phyloP scores from a whole-genome alignment of 1,140 invertebrate species.

The Sycophila sp. region DNA sequence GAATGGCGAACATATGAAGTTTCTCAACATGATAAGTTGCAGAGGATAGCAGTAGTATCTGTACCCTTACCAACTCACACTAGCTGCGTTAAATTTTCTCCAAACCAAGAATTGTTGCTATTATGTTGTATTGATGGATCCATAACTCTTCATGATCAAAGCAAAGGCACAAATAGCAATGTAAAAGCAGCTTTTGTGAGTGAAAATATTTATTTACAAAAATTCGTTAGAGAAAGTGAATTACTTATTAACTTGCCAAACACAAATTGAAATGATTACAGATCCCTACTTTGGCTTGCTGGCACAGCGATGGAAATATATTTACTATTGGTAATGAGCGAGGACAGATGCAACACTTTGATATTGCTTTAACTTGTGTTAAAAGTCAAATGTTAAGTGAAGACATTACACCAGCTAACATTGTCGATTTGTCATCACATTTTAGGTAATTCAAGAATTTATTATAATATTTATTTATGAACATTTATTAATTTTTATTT shows the following conservation, averaged over 20 bases:
- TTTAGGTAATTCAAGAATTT: slow-evolving; percentile 68
- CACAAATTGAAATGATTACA: slow-evolving; percentile 50
- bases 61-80: slow-evolving; percentile 78
- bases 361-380: slow-evolving; percentile 75
- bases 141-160: slow-evolving; percentile 77
- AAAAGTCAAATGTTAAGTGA: slow-evolving; percentile 76
- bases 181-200: slow-evolving; percentile 75
- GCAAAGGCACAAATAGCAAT: slow-evolving; percentile 71
- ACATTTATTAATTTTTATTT: no score
- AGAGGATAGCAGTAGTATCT: slow-evolving; percentile 74
- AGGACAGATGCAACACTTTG: slow-evolving; percentile 82
- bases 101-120: slow-evolving; percentile 76
- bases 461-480: slow-evolving; percentile 19
- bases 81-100: slow-evolving; percentile 74
- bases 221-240: slow-evolving; percentile 7
- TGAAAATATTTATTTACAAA: slow-evolving; percentile 40
- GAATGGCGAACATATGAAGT: slow-evolving; percentile 80
- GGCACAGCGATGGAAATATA: slow-evolving; percentile 78
- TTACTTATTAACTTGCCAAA: no score
- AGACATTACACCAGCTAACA: slow-evolving; percentile 71
- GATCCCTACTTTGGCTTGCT: slow-evolving; percentile 77
- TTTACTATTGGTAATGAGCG: slow-evolving; percentile 76
- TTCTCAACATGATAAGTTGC: slow-evolving; percentile 72
- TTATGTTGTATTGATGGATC: slow-evolving; percentile 82
- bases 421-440: slow-evolving; percentile 77